Evolutionary conservation across 2,797 vertebrate genomes (phyloP), one percentile per base, ranked within the genome.

Genomic region (Enteromius treurensis): DNA sequence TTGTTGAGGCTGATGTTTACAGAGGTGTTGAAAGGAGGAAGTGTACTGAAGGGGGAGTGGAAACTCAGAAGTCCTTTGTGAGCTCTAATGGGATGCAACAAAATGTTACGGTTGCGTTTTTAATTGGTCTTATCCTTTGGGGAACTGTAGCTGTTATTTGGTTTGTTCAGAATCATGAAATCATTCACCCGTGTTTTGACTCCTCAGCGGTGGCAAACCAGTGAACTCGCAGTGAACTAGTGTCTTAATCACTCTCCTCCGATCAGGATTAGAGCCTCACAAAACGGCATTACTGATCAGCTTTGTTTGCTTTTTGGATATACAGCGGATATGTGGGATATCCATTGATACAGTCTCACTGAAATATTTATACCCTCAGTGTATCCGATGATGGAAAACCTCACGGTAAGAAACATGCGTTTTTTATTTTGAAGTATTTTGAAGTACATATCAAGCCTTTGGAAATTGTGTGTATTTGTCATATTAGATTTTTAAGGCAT

Each of bases 141-240:
- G 88, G 17, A 86, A 67, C 71, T 55, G 23, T 29, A 80, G n/a
- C 45, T 87, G 88, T 86, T 86, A 80, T 83, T 88, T 86, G 73
- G 79, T 79, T 86, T 13, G 42, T 76, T 55, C 79, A 79, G 68
- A 60, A 83, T 45, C 45, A 45, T 87, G 17, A 78, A 86, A 70
- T 51, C 60, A 32, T 77, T 86, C 82, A 84, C 51, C 79, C 23
- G 29, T 84, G 84, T 60, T 78, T 77, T 71, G 67, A 73, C 58
- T 78, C 64, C 8, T 76, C 69, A 69, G 71, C 40, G 68, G 62
- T 37, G 37, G 42, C 34, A 69, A 81, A 81, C 85, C 19, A 53
- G 60, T 73, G 75, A 2, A 78, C 69, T 64, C 55, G 49, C 34
- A 26, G 26, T 13, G 19, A 23, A 40, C 65, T 80, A 34, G 21